phyloP scores from a whole-genome alignment of 1,140 invertebrate species.

The Pseudomyrmex flavicornis region DNA sequence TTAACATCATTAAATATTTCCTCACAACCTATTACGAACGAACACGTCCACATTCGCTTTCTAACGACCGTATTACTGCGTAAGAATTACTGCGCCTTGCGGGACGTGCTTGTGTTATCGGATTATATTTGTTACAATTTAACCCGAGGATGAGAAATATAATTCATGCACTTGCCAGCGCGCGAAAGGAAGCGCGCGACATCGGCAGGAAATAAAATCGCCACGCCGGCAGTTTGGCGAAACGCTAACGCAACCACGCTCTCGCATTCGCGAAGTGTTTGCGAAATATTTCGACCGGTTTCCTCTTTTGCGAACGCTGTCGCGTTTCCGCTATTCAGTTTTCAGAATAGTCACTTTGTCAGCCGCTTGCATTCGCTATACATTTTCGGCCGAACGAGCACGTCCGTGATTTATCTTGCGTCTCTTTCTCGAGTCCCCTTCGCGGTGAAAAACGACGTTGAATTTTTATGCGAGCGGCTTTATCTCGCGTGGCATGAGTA shows the following conservation, averaged over 20 bases:
- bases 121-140: slow-evolving; percentile 22
- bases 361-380: slow-evolving; percentile 23
- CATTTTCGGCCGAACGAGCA: slow-evolving; percentile 6
- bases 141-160: slow-evolving; percentile 1
- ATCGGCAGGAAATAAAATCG: slow-evolving; percentile 4
- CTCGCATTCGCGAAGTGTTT: slow-evolving; percentile 26
- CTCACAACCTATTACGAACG: neutral
- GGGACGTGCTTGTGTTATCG: neutral
- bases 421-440: neutral
- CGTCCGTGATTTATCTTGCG: slow-evolving; percentile 57
- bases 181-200: neutral
- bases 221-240: slow-evolving; percentile 23
- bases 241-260: slow-evolving; percentile 4
- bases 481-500: neutral
- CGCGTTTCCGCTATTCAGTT: slow-evolving; percentile 59
- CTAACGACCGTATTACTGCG: too few species aligned
- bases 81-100: neutral
- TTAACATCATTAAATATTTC: slow-evolving; percentile 41
- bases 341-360: slow-evolving; percentile 39
- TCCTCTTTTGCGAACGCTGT: slow-evolving; percentile 46
- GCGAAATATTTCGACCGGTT: slow-evolving; percentile 50
- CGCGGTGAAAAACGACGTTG: slow-evolving; percentile 37
- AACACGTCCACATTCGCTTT: neutral
- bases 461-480: slow-evolving; percentile 26
- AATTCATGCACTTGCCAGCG: slow-evolving; percentile 30